Conservation (phyloP, 2,797 vertebrate genomes). For the Sarcoramphus papa region DNA sequence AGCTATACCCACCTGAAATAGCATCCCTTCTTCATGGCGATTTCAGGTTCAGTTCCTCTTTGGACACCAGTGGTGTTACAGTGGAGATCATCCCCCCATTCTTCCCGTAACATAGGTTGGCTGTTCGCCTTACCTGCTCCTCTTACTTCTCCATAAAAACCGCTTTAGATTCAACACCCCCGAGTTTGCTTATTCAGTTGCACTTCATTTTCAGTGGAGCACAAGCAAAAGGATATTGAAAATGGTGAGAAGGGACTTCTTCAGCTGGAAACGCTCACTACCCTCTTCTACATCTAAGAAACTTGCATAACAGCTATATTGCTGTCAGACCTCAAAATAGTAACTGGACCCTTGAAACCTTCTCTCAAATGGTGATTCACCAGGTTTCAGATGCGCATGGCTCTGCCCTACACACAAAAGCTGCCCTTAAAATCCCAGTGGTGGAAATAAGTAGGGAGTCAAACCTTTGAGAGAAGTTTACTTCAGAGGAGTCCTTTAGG, state of each 20-base stretch:
- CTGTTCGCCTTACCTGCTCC: background rate
- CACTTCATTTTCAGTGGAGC: background rate
- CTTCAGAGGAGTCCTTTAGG: background rate
- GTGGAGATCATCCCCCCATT: background rate
- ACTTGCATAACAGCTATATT: background rate
- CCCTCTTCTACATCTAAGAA: background rate
- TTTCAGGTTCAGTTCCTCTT: background rate
- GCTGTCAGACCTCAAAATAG: background rate
- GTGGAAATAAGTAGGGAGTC: background rate
- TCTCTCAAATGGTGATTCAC: background rate
- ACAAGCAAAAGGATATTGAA: background rate
- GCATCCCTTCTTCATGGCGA: background rate
- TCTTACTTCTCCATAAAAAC: background rate
- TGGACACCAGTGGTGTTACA: background rate
- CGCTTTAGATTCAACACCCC: background rate
- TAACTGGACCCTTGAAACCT: background rate
- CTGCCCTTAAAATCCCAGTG: background rate
- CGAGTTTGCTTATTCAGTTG: background rate
- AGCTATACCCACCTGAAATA: background rate
- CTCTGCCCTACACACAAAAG: background rate
- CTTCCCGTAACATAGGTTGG: background rate
- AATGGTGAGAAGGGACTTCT: background rate
- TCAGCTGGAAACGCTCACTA: background rate
- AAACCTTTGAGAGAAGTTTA: background rate
- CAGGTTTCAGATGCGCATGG: background rate